Evolutionary conservation across 2,888 invertebrate species (phyloP), one percentile per base, ranked within the genome.

Genomic region (Pammene fasciana): DNA sequence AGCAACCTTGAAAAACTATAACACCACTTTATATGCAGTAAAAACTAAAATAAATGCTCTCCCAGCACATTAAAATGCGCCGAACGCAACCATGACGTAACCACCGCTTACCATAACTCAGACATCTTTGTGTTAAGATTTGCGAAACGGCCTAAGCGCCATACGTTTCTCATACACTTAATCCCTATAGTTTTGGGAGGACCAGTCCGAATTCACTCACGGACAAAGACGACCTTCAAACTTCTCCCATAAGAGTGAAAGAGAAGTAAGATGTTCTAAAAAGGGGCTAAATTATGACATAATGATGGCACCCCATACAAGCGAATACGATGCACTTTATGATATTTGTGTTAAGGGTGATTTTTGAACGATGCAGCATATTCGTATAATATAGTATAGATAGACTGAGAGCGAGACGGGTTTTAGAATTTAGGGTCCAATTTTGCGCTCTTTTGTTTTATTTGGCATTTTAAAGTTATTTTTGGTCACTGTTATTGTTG

Each of bases 211-310:
- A 75, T 79, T 78, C 77, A 72, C 74, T 74, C 75, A 73, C 79
- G 78, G 81, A 87, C 86, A 86, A 86, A 88, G 83, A 75, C 79
- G 71, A 68, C 74, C 74, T 75, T 72, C 78, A 79, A 77, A 77
- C 74, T 78, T 26, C 43, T 43, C 81, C 76, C 75, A 73, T 67
- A 75, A 74, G 79, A 83, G 72, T 45, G 79, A 77, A 79, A 78
- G 80, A 77, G 80, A 79, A 43, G 52, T 50, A n/a, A 36, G 45
- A 70, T 61, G 71, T 80, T 74, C 75, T 75, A 82, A 82, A 80
- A 81, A 84, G 86, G 87, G 88, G 83, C 82, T 83, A 81, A 85
- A 83, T 86, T 82, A 86, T 90, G 88, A 89, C 87, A 89, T 87
- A 87, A 87, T 84, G 79, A 82, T 82, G 82, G 79, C 82, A 84